Evolutionary conservation across 2,113 vertebrate genomes (phyloP).

Genomic region (Nymphicus hollandicus): DNA sequence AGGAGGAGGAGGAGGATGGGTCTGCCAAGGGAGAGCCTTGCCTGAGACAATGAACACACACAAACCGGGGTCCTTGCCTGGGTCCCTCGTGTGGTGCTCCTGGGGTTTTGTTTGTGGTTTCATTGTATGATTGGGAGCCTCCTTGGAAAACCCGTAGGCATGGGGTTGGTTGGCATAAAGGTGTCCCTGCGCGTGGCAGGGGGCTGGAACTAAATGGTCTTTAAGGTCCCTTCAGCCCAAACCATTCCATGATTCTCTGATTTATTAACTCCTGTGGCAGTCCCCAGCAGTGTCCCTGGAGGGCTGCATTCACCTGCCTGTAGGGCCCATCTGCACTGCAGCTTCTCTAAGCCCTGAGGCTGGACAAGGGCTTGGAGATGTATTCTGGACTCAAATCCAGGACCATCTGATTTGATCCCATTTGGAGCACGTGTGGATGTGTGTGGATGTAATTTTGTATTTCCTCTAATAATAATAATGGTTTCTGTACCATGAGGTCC

Average conservation of each 20-base stretch:
- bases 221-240: background rate
- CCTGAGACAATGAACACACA: fast-evolving
- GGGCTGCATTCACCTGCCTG: background rate
- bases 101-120: background rate
- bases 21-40: background rate
- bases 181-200: background rate
- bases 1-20: background rate
- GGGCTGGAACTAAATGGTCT: background rate
- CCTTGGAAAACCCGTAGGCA: background rate
- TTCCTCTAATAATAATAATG: fast-evolving
- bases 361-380: background rate
- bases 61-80: background rate
- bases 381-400: background rate
- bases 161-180: background rate
- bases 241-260: background rate
- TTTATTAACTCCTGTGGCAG: background rate
- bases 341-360: background rate
- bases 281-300: background rate
- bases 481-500: background rate
- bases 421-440: background rate
- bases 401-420: fast-evolving
- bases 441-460: background rate
- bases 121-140: background rate
- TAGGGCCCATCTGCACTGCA: fast-evolving
- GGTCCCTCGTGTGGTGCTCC: background rate